These are phyloP conservation scores for Aviceda subcristata DNA, from an alignment of 2,113 vertebrate species.

Conservation along the genomic window DNA sequence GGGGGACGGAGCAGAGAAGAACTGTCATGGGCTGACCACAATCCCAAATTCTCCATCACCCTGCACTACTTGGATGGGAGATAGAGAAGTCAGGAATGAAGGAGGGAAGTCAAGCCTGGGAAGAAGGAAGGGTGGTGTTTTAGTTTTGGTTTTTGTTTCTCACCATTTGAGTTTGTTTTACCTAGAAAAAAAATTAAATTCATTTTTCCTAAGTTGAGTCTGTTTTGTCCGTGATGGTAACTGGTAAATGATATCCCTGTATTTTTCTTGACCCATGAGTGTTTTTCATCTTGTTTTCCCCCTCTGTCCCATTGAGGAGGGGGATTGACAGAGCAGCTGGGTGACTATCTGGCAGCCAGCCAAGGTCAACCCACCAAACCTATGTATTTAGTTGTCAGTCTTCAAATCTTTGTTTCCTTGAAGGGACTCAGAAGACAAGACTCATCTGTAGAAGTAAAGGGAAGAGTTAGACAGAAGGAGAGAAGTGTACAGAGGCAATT, in stretches of 20 bases:
- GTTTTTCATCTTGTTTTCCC: background rate
- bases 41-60: accelerated
- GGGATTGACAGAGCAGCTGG: accelerated
- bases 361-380: background rate
- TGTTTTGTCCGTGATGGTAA: accelerated
- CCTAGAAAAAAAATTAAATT: background rate
- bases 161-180: background rate
- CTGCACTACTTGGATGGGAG: accelerated
- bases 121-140: background rate
- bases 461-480: background rate
- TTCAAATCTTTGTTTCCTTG: background rate
- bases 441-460: background rate
- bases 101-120: background rate
- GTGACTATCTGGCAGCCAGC: background rate
- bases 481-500: background rate
- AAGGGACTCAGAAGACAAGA: background rate
- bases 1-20: accelerated
- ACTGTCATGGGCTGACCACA: background rate
- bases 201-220: background rate
- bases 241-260: background rate
- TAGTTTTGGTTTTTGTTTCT: background rate
- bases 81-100: background rate
- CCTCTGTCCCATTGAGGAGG: background rate
- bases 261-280: background rate
- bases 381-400: background rate